Percentiles rank a stretch among this genome's conserved stretches.
These are phyloP conservation scores for Eristalis pertinax DNA, from an alignment of 2,888 invertebrate species.

Conservation along the genomic window DNA sequence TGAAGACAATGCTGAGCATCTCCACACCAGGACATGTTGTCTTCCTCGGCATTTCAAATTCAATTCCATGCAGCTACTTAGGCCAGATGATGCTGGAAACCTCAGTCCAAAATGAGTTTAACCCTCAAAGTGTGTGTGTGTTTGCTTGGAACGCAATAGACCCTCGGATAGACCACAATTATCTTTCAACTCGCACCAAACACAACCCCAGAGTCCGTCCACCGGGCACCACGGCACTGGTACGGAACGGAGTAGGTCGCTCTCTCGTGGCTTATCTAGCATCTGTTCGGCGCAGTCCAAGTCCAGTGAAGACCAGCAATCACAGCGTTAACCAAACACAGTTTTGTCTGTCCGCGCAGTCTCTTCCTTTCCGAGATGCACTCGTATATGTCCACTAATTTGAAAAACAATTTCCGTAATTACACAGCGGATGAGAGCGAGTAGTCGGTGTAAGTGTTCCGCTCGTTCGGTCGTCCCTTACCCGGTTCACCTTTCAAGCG, in stretches of 20 bases:
- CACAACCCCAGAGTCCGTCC: slow-evolving; percentile 4
- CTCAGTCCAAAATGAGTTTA: slow-evolving; percentile 11
- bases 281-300: slow-evolving; percentile 48
- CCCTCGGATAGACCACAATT: slow-evolving; percentile 41
- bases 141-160: slow-evolving; percentile 26
- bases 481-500: slow-evolving; percentile 2
- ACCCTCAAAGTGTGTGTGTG: neutral
- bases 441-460: slow-evolving; percentile 58
- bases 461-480: slow-evolving; percentile 24
- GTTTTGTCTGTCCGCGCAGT: slow-evolving; percentile 9
- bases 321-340: slow-evolving; percentile 8
- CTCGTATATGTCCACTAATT: slow-evolving; percentile 78
- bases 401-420: slow-evolving; percentile 81
- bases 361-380: neutral
- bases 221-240: neutral
- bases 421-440: slow-evolving; percentile 74
- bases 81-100: slow-evolving; percentile 12
- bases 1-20: no score
- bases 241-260: slow-evolving; percentile 50
- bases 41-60: neutral
- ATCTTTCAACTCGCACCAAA: slow-evolving; percentile 59
- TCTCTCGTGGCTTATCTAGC: slow-evolving; percentile 67
- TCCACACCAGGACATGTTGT: no score
- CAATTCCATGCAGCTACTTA: neutral
- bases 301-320: neutral